These are phyloP conservation scores for Venustoraphidia nigricollis DNA, from an alignment of 2,888 invertebrate genomes.

Conservation along the genomic window DNA sequence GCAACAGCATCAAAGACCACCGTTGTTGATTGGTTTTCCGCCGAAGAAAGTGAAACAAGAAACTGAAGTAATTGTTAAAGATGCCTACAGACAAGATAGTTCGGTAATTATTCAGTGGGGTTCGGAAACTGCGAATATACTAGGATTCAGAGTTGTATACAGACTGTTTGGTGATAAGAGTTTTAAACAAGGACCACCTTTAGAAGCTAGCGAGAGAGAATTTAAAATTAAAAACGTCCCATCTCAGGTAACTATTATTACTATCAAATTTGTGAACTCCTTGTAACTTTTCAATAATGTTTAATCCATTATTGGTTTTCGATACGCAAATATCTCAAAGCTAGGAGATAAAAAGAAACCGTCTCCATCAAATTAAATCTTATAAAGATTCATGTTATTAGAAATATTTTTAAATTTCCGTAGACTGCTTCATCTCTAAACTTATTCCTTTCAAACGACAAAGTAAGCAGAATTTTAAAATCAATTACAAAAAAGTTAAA, in stretches of 20 bases:
- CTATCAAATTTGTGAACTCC: not conserved
- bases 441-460: no score
- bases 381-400: no score
- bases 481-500: no score
- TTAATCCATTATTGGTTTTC: no score
- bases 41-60: slow-evolving; percentile 43
- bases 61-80: slow-evolving; percentile 70
- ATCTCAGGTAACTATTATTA: slow-evolving; percentile 45
- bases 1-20: slow-evolving; percentile 41
- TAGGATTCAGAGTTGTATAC: slow-evolving; percentile 83
- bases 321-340: no score
- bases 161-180: slow-evolving; percentile 77
- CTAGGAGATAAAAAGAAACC: no score
- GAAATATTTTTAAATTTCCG: no score
- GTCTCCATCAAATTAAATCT: no score
- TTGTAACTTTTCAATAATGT: no score
- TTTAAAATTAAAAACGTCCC: slow-evolving; percentile 89
- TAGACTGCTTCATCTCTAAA: no score
- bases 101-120: slow-evolving; percentile 87
- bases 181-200: slow-evolving; percentile 79
- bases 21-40: slow-evolving; percentile 55
- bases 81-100: slow-evolving; percentile 71
- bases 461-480: no score
- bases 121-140: slow-evolving; percentile 69
- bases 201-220: slow-evolving; percentile 79